phyloP scores from a whole-genome alignment of 2,888 invertebrate genomes.

The Polylopha cassiicola region DNA sequence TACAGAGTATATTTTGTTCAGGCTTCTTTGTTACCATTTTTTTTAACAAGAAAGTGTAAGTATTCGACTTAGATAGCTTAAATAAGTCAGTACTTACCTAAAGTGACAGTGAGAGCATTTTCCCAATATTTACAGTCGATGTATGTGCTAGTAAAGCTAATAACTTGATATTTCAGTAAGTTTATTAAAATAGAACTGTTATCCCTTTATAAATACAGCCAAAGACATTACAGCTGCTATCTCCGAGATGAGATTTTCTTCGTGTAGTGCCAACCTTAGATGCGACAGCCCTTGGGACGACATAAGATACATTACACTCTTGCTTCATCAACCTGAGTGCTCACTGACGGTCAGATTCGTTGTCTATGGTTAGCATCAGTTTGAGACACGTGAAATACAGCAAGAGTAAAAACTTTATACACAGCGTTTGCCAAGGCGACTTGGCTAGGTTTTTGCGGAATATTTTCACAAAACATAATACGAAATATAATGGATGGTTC shows the following conservation, averaged over 20 bases:
- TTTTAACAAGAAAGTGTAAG: too few species aligned
- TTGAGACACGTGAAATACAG: background rate
- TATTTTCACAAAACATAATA: constrained; percentile 1
- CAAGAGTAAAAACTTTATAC: constrained; percentile 1
- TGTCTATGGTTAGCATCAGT: constrained; percentile 18
- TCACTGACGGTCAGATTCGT: constrained; percentile 24
- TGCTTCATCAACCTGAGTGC: constrained; percentile 58
- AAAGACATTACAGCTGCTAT: too few species aligned
- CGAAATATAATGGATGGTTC: background rate
- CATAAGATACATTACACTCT: constrained; percentile 17
- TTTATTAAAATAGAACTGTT: too few species aligned
- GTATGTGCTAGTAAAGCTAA: too few species aligned
- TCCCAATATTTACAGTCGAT: too few species aligned
- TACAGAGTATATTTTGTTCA: too few species aligned
- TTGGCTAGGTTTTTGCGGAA: background rate
- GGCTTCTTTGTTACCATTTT: too few species aligned
- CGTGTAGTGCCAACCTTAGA: constrained; percentile 11
- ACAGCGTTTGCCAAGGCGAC: background rate
- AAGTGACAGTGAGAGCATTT: too few species aligned
- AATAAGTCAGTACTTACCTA: too few species aligned
- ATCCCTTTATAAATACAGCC: too few species aligned
- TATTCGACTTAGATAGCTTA: too few species aligned
- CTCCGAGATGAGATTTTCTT: background rate
- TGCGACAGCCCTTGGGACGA: constrained; percentile 11
- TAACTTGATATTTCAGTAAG: too few species aligned